Evolutionary conservation across 2,113 vertebrate species (phyloP).

Genomic region (Sebastes fasciatus): DNA sequence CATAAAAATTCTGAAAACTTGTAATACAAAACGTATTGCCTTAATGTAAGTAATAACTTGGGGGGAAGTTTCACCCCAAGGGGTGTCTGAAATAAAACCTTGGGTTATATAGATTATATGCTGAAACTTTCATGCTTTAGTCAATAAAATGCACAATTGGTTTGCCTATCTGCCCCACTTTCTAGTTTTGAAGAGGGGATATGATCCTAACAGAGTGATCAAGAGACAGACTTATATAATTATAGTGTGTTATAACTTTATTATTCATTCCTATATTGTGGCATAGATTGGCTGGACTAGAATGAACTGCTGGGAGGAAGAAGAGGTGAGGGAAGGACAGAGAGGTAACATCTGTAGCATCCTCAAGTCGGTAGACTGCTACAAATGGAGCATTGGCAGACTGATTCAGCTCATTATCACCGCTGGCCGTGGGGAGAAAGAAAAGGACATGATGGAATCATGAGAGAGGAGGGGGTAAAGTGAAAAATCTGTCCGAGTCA

Average conservation of each 20-base stretch:
- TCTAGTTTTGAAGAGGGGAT: background rate
- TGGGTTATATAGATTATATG: too few species aligned
- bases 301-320: background rate
- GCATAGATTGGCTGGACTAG: background rate
- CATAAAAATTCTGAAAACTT: too few species aligned
- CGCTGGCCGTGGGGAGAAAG: slow-evolving; percentile 5
- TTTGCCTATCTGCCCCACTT: too few species aligned
- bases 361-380: slow-evolving; percentile 11
- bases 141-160: too few species aligned
- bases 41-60: too few species aligned
- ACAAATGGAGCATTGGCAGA: slow-evolving; percentile 23
- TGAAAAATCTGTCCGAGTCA: slow-evolving; percentile 1
- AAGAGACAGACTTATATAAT: background rate
- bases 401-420: slow-evolving; percentile 60
- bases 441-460: slow-evolving; percentile 2
- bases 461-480: background rate
- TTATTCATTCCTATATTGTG: background rate
- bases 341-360: slow-evolving; percentile 21
- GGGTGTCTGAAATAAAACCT: too few species aligned
- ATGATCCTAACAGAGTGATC: background rate
- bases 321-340: background rate
- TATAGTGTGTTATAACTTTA: background rate
- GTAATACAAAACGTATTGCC: too few species aligned
- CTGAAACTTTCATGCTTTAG: too few species aligned
- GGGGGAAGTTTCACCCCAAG: too few species aligned